Evolutionary conservation across 2,113 vertebrate genomes (phyloP).

Genomic region (Atrichornis clamosus): DNA sequence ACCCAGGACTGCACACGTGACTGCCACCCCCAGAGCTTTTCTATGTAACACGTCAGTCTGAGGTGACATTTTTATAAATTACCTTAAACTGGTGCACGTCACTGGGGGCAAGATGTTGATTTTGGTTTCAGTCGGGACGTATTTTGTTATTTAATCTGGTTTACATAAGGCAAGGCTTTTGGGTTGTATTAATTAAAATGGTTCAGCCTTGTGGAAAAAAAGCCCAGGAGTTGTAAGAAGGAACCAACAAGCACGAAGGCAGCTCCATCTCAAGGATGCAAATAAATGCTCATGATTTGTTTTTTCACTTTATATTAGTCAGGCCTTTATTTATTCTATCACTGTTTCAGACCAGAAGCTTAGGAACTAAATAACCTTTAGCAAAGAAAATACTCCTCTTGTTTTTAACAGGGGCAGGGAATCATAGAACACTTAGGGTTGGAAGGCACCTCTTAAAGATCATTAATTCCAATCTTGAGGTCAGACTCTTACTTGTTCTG

Average conservation of each 20-base stretch:
- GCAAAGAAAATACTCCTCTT: background rate
- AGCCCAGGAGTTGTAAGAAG: background rate
- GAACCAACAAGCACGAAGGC: rapidly evolving
- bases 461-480: background rate
- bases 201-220: background rate
- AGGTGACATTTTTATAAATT: background rate
- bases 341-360: background rate
- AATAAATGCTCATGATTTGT: background rate
- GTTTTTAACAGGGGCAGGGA: background rate
- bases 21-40: background rate
- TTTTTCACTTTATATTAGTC: background rate
- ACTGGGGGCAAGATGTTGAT: background rate
- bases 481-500: background rate
- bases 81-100: background rate
- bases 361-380: background rate
- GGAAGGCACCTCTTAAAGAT: background rate
- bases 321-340: background rate
- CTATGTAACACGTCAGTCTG: rapidly evolving
- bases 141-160: background rate
- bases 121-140: background rate
- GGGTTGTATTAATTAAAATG: background rate
- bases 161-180: background rate
- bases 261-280: background rate
- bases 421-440: background rate
- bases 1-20: background rate